A percentile compares a stretch with the other conserved stretches of the same genome.
Evolutionary conservation across 2,888 invertebrate species (phyloP).

Genomic region (Aporophyla lueneburgensis): DNA sequence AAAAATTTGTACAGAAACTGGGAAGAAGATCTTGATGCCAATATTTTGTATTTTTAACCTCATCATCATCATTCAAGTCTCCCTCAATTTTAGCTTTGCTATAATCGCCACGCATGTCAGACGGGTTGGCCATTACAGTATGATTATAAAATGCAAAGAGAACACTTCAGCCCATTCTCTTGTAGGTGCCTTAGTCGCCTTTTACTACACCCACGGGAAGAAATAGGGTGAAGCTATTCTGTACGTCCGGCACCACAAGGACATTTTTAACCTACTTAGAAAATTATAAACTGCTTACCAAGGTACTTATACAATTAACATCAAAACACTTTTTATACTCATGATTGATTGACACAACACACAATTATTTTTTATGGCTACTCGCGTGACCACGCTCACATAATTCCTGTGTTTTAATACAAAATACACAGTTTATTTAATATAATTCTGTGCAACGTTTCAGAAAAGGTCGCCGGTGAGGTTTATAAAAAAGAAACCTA

Average conservation of each 20-base stretch:
- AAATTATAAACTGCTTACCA: slow-evolving; percentile 16
- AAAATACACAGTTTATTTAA: slow-evolving; percentile 56
- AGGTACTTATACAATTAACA: slow-evolving; percentile 47
- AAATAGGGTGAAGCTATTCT: too few species aligned
- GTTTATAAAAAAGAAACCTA: slow-evolving; percentile 56
- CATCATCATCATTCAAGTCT: too few species aligned
- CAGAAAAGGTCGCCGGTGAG: slow-evolving; percentile 56
- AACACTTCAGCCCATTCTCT: too few species aligned
- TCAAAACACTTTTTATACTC: slow-evolving; percentile 56
- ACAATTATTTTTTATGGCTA: slow-evolving; percentile 59
- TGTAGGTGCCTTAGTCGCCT: too few species aligned
- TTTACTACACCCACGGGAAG: too few species aligned
- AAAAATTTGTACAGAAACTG: neutral
- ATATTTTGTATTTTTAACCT: neutral
- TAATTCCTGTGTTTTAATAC: slow-evolving; percentile 46
- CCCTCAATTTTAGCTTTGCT: too few species aligned
- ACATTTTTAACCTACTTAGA: neutral
- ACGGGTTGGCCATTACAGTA: too few species aligned
- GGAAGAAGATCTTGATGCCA: neutral
- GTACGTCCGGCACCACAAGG: too few species aligned
- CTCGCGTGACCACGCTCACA: slow-evolving; percentile 61
- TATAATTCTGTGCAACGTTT: slow-evolving; percentile 55
- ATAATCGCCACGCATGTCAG: too few species aligned
- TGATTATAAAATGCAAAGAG: too few species aligned
- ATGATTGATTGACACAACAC: slow-evolving; percentile 63